phyloP scores from a whole-genome alignment of 2,113 vertebrate genomes.

The Rhodinocichla rosea region DNA sequence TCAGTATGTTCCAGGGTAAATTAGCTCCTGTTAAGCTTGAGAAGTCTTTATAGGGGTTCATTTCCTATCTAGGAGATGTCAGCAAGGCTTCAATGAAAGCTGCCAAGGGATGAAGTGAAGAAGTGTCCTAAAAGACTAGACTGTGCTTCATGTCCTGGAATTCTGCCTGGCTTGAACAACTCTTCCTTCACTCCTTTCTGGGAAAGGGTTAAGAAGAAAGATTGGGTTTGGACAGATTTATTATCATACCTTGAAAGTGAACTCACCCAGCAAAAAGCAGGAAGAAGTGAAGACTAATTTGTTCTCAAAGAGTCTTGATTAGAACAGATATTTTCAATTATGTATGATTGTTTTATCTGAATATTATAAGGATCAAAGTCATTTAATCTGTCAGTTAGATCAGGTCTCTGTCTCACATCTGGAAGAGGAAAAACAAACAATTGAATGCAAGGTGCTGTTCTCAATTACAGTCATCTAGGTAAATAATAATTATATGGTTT shows the following conservation, averaged over 20 bases:
- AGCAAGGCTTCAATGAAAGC: not conserved
- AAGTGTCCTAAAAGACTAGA: not conserved
- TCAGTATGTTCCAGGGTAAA: not conserved
- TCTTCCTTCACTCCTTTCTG: not conserved
- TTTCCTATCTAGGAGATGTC: not conserved
- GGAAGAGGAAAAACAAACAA: slow-evolving; percentile 36
- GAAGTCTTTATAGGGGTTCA: not conserved
- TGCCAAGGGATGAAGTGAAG: not conserved
- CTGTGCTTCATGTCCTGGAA: not conserved
- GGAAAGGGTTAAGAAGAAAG: not conserved
- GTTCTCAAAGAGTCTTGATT: slow-evolving; percentile 11
- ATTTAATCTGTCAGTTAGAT: slow-evolving; percentile 37
- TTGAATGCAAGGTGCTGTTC: slow-evolving; percentile 35
- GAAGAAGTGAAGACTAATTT: slow-evolving; percentile 21
- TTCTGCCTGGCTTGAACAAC: not conserved
- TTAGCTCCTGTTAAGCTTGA: not conserved
- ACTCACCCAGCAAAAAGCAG: slow-evolving; percentile 5
- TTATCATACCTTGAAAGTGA: slow-evolving; percentile 28
- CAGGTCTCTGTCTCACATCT: slow-evolving; percentile 23
- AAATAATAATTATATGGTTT: slow-evolving; percentile 23
- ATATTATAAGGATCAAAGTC: slow-evolving; percentile 23
- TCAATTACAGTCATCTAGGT: slow-evolving; percentile 40
- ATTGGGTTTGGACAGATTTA: not conserved
- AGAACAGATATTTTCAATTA: slow-evolving; percentile 53
- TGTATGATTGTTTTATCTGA: slow-evolving; percentile 4